phyloP scores from a whole-genome alignment of 2,797 vertebrate species.

The Ara ararauna region DNA sequence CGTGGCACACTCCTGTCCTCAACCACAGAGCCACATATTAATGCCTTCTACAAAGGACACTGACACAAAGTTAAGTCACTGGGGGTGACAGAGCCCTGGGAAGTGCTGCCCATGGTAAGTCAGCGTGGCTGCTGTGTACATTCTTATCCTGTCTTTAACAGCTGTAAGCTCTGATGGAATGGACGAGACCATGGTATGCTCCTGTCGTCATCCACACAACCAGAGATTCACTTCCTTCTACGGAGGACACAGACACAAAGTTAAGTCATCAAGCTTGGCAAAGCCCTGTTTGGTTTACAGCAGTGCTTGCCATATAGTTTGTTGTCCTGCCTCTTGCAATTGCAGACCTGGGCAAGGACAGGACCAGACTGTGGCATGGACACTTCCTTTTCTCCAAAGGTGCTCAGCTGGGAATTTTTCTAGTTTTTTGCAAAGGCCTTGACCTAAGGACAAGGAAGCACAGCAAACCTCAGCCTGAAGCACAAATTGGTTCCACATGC shows the following conservation, averaged over 20 bases:
- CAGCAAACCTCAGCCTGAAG: neutral
- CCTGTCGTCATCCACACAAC: neutral
- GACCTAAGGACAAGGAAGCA: neutral
- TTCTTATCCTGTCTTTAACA: too few species aligned
- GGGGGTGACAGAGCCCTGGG: too few species aligned
- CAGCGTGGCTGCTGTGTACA: too few species aligned
- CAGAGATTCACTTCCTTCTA: neutral
- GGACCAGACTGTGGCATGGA: fast-evolving
- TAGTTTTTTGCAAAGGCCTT: neutral
- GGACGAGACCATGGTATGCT: neutral
- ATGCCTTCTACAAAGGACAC: too few species aligned
- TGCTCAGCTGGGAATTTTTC: neutral
- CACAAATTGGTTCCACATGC: neutral
- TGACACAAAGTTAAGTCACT: too few species aligned
- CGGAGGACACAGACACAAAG: neutral
- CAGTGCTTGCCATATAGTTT: neutral
- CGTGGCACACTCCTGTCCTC: too few species aligned
- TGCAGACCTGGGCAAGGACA: neutral
- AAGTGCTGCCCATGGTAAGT: too few species aligned
- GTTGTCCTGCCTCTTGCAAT: neutral
- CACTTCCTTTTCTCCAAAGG: fast-evolving
- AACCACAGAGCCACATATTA: too few species aligned
- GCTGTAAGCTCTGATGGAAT: too few species aligned
- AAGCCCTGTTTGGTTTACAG: neutral
- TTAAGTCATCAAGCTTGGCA: neutral